Conservation (phyloP, 2,888 invertebrate species). For the Strigamia transsilvanica region DNA sequence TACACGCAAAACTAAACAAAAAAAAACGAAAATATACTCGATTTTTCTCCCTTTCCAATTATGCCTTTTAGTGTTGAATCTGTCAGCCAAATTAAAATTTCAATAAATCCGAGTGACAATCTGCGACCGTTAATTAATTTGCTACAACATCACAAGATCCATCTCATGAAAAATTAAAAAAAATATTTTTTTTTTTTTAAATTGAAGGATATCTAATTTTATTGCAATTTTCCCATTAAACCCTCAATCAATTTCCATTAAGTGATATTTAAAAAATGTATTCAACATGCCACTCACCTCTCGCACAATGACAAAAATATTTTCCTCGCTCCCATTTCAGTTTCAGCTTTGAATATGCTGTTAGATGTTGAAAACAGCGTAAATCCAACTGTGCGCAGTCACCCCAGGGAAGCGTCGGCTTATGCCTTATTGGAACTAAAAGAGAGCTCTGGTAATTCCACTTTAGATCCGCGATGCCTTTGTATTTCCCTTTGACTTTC, state of each 20-base stretch:
- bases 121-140: background rate
- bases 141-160: background rate
- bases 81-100: background rate
- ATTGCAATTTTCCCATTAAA: background rate
- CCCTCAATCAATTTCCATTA: no score
- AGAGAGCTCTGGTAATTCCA: slow-evolving; percentile 10
- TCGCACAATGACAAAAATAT: no score
- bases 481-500: background rate
- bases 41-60: background rate
- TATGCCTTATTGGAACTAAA: slow-evolving; percentile 1
- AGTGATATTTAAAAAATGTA: no score
- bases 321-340: background rate
- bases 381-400: slow-evolving; percentile 2
- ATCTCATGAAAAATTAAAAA: no score
- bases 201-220: no score
- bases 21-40: no score
- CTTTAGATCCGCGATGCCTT: background rate
- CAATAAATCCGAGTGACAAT: background rate
- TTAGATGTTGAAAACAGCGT: background rate
- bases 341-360: background rate
- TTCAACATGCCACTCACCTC: no score
- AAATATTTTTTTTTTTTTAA: no score
- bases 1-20: background rate
- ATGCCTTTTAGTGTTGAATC: background rate
- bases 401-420: background rate